Percentiles rank a stretch among this genome's conserved stretches.
Evolutionary conservation across 2,888 invertebrate species (phyloP).

Genomic region (Itoplectis maculator): DNA sequence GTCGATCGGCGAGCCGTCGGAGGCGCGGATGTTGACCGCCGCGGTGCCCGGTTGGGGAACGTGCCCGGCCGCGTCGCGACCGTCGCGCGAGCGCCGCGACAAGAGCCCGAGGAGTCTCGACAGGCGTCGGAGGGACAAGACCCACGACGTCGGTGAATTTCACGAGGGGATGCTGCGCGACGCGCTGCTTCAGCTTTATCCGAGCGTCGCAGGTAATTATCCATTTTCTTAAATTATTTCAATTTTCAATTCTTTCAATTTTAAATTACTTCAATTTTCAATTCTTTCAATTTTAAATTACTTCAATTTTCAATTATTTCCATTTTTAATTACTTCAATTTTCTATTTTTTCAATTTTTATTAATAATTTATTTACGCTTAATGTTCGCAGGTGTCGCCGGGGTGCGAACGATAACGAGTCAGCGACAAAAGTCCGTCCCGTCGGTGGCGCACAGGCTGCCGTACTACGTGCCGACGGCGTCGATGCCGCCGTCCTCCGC

Average conservation of each 20-base stretch:
- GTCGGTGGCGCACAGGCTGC: slow-evolving; percentile 80
- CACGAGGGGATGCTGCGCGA: slow-evolving; percentile 93
- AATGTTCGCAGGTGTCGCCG: slow-evolving; percentile 79
- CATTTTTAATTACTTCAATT: not conserved
- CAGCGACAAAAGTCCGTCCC: slow-evolving; percentile 82
- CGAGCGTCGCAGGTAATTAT: slow-evolving; percentile 88
- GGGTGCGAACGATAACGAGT: slow-evolving; percentile 77
- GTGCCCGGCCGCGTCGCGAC: slow-evolving; percentile 87
- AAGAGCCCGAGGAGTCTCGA: slow-evolving; percentile 83
- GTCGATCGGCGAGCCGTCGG: slow-evolving; percentile 83
- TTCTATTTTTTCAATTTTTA: no score
- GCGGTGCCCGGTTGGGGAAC: slow-evolving; percentile 86
- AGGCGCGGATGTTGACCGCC: slow-evolving; percentile 85
- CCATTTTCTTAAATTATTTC: not conserved
- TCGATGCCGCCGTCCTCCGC: slow-evolving; percentile 67
- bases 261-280: not conserved
- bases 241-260: no score
- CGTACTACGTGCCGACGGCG: slow-evolving; percentile 83
- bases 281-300: not conserved
- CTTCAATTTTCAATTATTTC: no score
- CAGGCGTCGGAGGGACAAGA: slow-evolving; percentile 85
- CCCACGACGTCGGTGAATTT: slow-evolving; percentile 89
- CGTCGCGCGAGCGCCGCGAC: slow-evolving; percentile 86
- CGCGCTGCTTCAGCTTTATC: slow-evolving; percentile 89
- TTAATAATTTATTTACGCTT: no score